Evolutionary conservation across 2,888 invertebrate species (phyloP).

Genomic region (Tipula helvola): DNA sequence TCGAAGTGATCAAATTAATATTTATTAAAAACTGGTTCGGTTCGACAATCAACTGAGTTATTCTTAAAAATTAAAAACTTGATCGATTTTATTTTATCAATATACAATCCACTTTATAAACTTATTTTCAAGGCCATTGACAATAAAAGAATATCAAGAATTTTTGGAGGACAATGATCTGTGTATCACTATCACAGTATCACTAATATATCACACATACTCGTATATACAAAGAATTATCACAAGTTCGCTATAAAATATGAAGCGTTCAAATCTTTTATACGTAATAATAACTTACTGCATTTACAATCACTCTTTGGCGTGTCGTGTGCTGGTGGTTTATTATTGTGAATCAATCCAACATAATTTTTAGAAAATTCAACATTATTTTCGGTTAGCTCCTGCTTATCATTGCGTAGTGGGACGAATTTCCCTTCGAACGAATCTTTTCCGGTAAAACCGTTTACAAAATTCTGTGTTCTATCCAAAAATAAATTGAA

Average conservation of each 20-base stretch:
- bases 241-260: neutral
- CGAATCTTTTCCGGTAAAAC: neutral
- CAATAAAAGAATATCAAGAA: neutral
- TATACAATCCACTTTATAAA: neutral
- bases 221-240: neutral
- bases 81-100: neutral
- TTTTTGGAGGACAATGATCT: neutral
- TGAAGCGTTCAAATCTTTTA: neutral
- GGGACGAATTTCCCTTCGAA: neutral
- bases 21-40: neutral
- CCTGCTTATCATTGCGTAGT: neutral
- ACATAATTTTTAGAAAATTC: constrained; percentile 41
- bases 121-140: neutral
- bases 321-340: constrained; percentile 46
- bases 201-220: neutral
- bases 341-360: constrained; percentile 45
- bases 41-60: neutral
- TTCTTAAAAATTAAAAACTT: neutral
- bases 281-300: constrained; percentile 40
- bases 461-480: neutral
- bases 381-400: constrained; percentile 22
- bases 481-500: neutral
- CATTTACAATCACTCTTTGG: constrained; percentile 47
- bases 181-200: neutral
- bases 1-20: neutral